A percentile compares a stretch with the other conserved stretches of the same genome.
Conservation (phyloP, 2,888 invertebrate genomes). For the Actias luna region DNA sequence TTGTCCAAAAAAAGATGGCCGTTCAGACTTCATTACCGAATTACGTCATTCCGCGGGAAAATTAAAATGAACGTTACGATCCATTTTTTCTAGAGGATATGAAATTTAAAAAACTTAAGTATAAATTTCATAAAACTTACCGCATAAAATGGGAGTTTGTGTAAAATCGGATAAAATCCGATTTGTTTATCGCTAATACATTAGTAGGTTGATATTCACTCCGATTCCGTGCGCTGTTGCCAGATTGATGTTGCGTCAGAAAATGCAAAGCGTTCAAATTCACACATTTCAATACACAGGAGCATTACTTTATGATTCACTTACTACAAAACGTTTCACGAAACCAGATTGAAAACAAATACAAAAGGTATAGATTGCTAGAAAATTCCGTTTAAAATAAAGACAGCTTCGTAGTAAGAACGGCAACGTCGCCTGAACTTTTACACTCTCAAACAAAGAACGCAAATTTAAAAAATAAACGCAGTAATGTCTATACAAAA, state of each 20-base stretch:
- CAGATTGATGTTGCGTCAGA: conserved; percentile 79
- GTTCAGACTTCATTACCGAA: conserved; percentile 34
- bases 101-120: conserved; percentile 16
- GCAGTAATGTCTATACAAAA: neutral
- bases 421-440: conserved; percentile 70
- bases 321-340: conserved; percentile 24
- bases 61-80: conserved; percentile 57
- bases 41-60: conserved; percentile 78
- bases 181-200: conserved; percentile 58
- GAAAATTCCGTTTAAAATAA: conserved; percentile 26
- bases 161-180: conserved; percentile 47
- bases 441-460: conserved; percentile 53
- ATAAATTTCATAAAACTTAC: conserved; percentile 46
- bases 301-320: conserved; percentile 55
- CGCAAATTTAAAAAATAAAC: conserved; percentile 21
- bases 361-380: conserved; percentile 20
- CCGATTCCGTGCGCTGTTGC: conserved; percentile 73
- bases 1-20: conserved; percentile 65
- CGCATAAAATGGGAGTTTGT: conserved; percentile 60
- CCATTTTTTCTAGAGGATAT: conserved; percentile 27
- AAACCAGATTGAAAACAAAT: conserved; percentile 25
- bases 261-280: conserved; percentile 64
- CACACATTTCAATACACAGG: conserved; percentile 70
- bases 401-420: conserved; percentile 48
- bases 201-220: conserved; percentile 59